Evolutionary conservation across 2,113 vertebrate species (phyloP).

Genomic region (Macquaria australasica): DNA sequence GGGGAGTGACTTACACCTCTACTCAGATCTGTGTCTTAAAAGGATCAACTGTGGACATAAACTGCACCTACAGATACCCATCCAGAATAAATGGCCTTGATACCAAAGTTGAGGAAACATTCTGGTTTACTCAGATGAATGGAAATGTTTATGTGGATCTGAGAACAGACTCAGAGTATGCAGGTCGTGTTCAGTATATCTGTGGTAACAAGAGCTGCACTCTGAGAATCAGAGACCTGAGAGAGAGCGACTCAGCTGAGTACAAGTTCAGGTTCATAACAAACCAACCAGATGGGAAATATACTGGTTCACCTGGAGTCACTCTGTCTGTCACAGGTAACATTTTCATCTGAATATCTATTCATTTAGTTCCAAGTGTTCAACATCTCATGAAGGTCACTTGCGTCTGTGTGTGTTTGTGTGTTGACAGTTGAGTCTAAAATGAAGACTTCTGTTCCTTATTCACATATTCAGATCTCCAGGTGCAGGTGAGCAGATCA

Average conservation of each 20-base stretch:
- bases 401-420: neutral
- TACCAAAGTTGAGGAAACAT: neutral
- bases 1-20: neutral
- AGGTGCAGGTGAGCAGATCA: neutral
- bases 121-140: neutral
- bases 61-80: neutral
- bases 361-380: neutral
- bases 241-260: conserved; percentile 26
- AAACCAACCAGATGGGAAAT: neutral
- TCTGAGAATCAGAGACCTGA: conserved; percentile 41
- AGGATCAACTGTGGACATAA: conserved; percentile 29
- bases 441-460: neutral
- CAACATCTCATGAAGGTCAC: too few species aligned
- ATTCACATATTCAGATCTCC: neutral
- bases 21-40: conserved; percentile 13
- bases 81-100: rapidly evolving
- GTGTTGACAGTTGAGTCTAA: neutral
- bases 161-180: neutral
- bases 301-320: neutral
- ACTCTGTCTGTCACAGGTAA: conserved; percentile 42
- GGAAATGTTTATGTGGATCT: neutral
- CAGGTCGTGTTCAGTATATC: neutral
- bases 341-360: neutral
- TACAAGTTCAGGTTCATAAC: conserved; percentile 45
- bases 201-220: rapidly evolving